These are phyloP conservation scores for Ptiloglossa arizonensis DNA, from an alignment of 1,140 invertebrate genomes.

Conservation along the genomic window DNA sequence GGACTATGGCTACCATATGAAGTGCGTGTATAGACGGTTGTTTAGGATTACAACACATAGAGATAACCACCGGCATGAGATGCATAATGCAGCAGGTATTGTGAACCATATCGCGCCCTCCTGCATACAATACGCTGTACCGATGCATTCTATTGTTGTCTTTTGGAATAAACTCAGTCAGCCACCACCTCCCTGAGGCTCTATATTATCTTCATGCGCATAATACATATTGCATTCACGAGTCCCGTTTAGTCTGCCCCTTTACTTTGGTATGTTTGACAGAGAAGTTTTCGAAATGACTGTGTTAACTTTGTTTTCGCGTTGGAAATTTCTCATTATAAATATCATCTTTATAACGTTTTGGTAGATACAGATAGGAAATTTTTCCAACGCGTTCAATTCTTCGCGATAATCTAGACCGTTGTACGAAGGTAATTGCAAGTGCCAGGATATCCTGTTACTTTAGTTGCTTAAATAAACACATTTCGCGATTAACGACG, in stretches of 20 bases:
- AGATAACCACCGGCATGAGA: conserved; percentile 69
- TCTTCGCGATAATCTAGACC: background rate
- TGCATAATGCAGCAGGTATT: conserved; percentile 80
- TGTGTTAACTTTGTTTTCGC: conserved; percentile 50
- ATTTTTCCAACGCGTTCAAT: background rate
- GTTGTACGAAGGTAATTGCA: too few relatives aligned
- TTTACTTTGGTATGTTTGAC: conserved; percentile 57
- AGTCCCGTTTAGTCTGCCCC: conserved; percentile 61
- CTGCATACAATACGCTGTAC: conserved; percentile 77
- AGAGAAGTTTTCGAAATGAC: conserved; percentile 55
- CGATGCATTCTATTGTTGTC: conserved; percentile 77
- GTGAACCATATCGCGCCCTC: conserved; percentile 71
- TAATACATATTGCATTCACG: conserved; percentile 71
- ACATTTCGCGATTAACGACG: too few relatives aligned
- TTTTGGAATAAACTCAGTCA: conserved; percentile 73
- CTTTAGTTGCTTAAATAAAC: background rate
- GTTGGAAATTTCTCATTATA: conserved; percentile 6
- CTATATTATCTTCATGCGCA: conserved; percentile 70
- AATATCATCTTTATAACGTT: conserved; percentile 17
- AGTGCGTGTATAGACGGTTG: conserved; percentile 64
- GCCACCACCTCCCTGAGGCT: conserved; percentile 65
- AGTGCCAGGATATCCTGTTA: too few relatives aligned
- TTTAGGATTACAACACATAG: conserved; percentile 72
- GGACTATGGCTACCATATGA: conserved; percentile 39
- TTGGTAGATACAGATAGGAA: background rate